Evolutionary conservation across 2,888 invertebrate species (phyloP), one percentile per base, ranked within the genome.

Genomic region (Leucoma salicis): DNA sequence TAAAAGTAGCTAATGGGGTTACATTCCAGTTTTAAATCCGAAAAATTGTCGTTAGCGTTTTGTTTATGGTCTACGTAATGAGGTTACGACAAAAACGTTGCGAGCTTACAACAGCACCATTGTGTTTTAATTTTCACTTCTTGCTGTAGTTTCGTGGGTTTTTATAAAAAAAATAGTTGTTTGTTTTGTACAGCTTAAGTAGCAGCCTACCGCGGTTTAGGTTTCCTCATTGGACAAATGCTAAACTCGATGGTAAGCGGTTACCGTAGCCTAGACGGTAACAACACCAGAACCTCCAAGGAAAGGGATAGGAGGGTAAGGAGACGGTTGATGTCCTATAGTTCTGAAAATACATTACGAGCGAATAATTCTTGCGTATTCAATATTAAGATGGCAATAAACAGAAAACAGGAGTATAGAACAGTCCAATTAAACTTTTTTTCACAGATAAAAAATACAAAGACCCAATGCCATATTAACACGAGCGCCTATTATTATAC

Each of bases 401-500:
- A 41, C 57, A 53, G 51, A 51, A 61, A 56, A 63, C 35, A 25
- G 44, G 36, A 31, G 39, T 46, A 44, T 35, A 43, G 32, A 45
- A 45, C 35, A 46, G 36, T 29, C 35, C 32, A 49, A 56, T 60
- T 60, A 56, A 63, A 36, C 32, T 31, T 35, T 45, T 41, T 57
- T 53, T 44, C 32, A 31, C 35, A 43, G 21, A 39, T 35, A 44
- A 45, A 53, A 54, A 53, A 46, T 24, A 31, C 16, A 46, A 18
- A 49, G 47, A 37, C 28, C 47, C 67, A 66, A 66, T 66, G 64
- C 63, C 57, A 54, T 53, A 53, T 56, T 50, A 55, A 39, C 64
- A 67, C 70, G 70, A 66, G 49, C 38, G 41, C 40, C 55, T 55
- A 68, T 65, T 58, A 63, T 57, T 51, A 55, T 63, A 33, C 42